Percentiles rank a stretch among this genome's conserved stretches.
These are phyloP conservation scores for Callopanchax toddi DNA, from an alignment of 2,113 vertebrate species.

Conservation along the genomic window DNA sequence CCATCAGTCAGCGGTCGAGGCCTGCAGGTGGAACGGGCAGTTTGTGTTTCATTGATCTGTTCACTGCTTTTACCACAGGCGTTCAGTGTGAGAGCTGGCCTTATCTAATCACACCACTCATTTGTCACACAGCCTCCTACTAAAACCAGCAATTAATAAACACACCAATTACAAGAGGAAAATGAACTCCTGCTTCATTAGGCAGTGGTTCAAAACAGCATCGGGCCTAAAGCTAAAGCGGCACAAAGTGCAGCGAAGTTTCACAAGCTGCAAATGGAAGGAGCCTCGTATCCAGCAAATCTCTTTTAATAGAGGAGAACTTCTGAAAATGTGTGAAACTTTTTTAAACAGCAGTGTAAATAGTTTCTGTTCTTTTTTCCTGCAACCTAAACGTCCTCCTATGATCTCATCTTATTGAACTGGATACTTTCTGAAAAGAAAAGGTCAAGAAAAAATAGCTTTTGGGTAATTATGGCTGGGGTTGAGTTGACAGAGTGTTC, in stretches of 20 bases:
- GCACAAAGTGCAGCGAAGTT: not conserved
- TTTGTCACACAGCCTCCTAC: conserved; percentile 54
- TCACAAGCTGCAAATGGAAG: conserved; percentile 13
- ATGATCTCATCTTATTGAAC: too few species aligned
- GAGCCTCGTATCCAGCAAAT: conserved; percentile 15
- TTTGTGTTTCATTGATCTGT: conserved; percentile 65
- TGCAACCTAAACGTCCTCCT: too few species aligned
- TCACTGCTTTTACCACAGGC: conserved; percentile 44
- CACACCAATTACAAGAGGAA: conserved; percentile 55
- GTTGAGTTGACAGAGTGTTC: too few species aligned
- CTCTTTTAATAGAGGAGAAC: conserved; percentile 31
- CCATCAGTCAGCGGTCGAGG: conserved; percentile 48
- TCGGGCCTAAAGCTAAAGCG: not conserved
- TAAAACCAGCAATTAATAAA: conserved; percentile 60
- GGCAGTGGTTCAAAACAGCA: conserved; percentile 22
- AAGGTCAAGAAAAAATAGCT: too few species aligned
- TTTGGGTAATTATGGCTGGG: too few species aligned
- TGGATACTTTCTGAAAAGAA: too few species aligned
- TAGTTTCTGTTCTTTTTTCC: too few species aligned
- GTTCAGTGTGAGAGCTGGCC: conserved; percentile 46
- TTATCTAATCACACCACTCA: conserved; percentile 67
- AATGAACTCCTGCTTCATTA: conserved; percentile 56
- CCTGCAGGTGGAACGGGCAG: conserved; percentile 31
- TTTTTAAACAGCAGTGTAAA: not conserved
- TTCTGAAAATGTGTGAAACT: too few species aligned